Percentiles rank a stretch among this genome's conserved stretches.
Conservation (phyloP, 1,140 invertebrate species). For the Bombus huntii region DNA sequence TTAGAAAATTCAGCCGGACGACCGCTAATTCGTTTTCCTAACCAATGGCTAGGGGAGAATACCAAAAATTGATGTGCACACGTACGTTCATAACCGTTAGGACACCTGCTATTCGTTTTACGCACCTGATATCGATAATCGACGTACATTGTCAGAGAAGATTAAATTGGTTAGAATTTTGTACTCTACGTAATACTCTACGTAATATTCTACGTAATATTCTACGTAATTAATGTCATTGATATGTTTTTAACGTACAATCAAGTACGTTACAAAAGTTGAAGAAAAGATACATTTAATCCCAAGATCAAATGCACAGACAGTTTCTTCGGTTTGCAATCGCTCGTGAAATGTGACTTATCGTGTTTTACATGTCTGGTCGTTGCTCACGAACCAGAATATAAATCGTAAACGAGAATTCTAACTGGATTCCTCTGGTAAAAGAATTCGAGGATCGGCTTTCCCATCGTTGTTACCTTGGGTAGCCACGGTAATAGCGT, state of each 20-base stretch:
- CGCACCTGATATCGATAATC: no score
- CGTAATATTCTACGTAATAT: not conserved
- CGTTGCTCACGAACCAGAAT: not conserved
- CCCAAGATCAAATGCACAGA: not conserved
- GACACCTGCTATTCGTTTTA: no score
- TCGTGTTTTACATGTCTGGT: no score
- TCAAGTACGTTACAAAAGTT: no score
- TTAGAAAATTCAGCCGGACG: not conserved
- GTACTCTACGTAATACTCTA: not conserved
- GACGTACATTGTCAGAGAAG: not conserved
- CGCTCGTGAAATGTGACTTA: no score
- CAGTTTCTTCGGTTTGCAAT: no score
- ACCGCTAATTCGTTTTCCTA: not conserved
- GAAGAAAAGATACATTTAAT: not conserved
- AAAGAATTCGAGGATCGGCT: not conserved
- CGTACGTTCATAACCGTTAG: no score
- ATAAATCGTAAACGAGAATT: not conserved
- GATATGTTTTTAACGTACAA: not conserved
- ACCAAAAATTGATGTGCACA: no score
- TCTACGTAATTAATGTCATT: not conserved
- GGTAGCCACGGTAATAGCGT: not conserved
- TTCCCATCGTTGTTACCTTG: not conserved
- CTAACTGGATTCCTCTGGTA: not conserved
- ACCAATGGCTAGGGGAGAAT: no score
- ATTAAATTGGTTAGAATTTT: not conserved